Percentiles rank a stretch among this genome's conserved stretches.
These are phyloP conservation scores for Rhinichthys osculus DNA, from an alignment of 2,797 vertebrate genomes.

Conservation along the genomic window DNA sequence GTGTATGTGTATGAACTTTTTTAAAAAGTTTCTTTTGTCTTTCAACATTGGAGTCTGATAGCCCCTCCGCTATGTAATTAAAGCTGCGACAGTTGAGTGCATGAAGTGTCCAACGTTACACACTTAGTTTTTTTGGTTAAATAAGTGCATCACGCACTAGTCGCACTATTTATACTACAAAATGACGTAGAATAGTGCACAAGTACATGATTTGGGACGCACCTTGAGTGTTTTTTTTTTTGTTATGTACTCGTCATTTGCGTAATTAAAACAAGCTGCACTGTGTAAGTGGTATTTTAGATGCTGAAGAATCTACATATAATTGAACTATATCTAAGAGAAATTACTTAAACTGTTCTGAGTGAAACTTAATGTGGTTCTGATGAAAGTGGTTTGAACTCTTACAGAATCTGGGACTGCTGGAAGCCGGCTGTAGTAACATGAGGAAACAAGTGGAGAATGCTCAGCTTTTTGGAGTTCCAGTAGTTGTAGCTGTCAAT, in stretches of 20 bases:
- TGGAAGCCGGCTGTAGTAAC: slow-evolving; percentile 93
- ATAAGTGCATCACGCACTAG: too few species aligned
- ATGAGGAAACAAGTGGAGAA: slow-evolving; percentile 96
- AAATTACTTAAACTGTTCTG: neutral
- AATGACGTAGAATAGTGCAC: too few species aligned
- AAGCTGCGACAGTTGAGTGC: too few species aligned
- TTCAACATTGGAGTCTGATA: too few species aligned
- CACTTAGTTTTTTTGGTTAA: too few species aligned
- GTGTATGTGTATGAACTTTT: too few species aligned
- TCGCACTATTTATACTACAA: too few species aligned
- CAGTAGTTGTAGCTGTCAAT: slow-evolving; percentile 95
- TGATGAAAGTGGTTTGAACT: slow-evolving; percentile 16
- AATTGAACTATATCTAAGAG: neutral
- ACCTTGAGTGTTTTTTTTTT: too few species aligned
- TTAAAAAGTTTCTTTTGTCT: too few species aligned
- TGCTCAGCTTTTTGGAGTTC: slow-evolving; percentile 88
- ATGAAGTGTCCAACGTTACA: too few species aligned
- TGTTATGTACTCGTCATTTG: neutral
- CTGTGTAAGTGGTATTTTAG: neutral
- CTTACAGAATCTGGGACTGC: slow-evolving; percentile 87
- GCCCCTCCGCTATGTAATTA: too few species aligned
- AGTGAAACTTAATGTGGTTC: neutral
- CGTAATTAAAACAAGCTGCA: neutral
- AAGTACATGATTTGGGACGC: too few species aligned
- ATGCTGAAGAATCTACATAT: neutral